Conservation (phyloP, 2,113 vertebrate species). For the Oxygymnocypris stewartii region DNA sequence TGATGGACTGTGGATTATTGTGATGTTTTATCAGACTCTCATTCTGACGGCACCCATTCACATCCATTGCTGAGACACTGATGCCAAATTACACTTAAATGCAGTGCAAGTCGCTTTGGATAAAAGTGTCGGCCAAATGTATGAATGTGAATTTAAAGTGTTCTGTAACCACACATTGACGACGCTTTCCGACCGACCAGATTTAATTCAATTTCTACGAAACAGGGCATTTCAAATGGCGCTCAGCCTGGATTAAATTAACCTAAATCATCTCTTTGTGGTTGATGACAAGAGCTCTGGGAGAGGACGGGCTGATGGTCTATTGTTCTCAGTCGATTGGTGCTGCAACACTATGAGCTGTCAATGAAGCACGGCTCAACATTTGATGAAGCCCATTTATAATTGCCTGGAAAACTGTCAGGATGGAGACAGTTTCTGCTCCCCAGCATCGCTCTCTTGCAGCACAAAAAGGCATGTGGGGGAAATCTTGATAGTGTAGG, state of each 20-base stretch:
- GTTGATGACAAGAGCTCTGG: conserved; percentile 74
- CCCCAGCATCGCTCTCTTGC: neutral
- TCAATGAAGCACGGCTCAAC: conserved; percentile 56
- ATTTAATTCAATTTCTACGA: conserved; percentile 74
- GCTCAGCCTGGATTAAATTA: conserved; percentile 73
- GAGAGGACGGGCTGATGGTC: conserved; percentile 72
- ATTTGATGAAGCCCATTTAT: conserved; percentile 46
- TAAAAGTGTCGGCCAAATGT: neutral
- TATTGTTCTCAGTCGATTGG: conserved; percentile 74
- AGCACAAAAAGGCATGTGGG: neutral
- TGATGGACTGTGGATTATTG: neutral
- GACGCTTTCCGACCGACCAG: conserved; percentile 50
- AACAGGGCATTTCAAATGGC: conserved; percentile 58
- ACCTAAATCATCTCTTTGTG: conserved; percentile 76
- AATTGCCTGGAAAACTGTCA: conserved; percentile 57
- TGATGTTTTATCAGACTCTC: neutral
- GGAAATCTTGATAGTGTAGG: neutral
- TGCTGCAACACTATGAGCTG: conserved; percentile 53
- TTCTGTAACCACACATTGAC: conserved; percentile 47
- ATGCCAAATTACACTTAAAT: neutral
- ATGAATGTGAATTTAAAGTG: neutral
- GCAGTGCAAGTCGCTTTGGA: neutral
- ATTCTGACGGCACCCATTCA: neutral
- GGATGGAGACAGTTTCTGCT: conserved; percentile 1
- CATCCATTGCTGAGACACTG: neutral